These are phyloP conservation scores for Danio jaintianensis DNA, from an alignment of 2,797 vertebrate species.

Conservation along the genomic window DNA sequence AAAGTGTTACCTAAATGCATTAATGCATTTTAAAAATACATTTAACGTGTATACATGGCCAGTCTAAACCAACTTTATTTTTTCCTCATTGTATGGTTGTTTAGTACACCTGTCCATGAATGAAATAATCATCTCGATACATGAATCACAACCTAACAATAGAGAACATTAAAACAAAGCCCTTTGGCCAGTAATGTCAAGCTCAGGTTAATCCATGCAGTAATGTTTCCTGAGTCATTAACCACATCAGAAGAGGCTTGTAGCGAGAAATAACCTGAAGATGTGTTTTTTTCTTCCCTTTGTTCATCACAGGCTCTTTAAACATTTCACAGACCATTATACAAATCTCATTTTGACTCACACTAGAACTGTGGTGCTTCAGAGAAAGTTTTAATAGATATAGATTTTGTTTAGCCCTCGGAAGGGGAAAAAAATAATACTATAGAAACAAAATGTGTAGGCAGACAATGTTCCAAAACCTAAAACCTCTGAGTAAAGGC, in stretches of 20 bases:
- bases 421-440: slow-evolving; percentile 20
- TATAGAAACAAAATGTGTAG: slow-evolving; percentile 51
- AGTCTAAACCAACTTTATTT: not conserved
- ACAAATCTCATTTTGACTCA: slow-evolving; percentile 18
- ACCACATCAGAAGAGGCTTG: slow-evolving; percentile 29
- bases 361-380: slow-evolving; percentile 12
- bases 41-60: not conserved
- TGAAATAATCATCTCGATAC: not conserved
- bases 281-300: slow-evolving; percentile 34
- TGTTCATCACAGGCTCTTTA: slow-evolving; percentile 30
- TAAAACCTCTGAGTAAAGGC: not conserved
- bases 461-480: slow-evolving; percentile 6
- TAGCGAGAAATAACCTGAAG: slow-evolving; percentile 40
- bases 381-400: slow-evolving; percentile 3
- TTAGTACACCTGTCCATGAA: not conserved
- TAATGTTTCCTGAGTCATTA: slow-evolving; percentile 49
- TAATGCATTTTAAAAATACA: not conserved
- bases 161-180: slow-evolving; percentile 26
- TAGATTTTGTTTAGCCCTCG: slow-evolving; percentile 3
- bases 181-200: slow-evolving; percentile 21
- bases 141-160: not conserved
- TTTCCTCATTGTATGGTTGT: not conserved
- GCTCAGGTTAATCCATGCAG: slow-evolving; percentile 48
- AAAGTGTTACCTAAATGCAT: too few relatives aligned
- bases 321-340: slow-evolving; percentile 41